phyloP scores from a whole-genome alignment of 2,888 invertebrate genomes.

The Drosophila kuntzei region DNA sequence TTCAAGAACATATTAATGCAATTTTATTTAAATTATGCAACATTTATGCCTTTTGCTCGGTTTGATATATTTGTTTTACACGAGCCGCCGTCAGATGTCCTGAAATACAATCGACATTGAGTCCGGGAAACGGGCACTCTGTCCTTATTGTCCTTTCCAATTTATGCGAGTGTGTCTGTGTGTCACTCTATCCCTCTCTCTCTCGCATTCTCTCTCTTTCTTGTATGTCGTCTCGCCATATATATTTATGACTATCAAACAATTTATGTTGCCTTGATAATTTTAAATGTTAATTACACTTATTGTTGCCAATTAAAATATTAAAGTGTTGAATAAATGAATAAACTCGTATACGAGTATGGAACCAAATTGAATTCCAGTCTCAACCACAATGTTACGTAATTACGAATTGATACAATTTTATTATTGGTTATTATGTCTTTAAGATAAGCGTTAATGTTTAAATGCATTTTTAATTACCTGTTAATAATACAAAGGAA shows the following conservation, averaged over 20 bases:
- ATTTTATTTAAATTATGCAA: constrained; percentile 78
- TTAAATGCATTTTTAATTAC: background rate
- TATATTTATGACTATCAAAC: constrained; percentile 59
- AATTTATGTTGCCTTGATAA: constrained; percentile 61
- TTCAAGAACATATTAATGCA: constrained; percentile 73
- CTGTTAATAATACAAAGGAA: background rate
- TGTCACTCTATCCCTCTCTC: background rate
- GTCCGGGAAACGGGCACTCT: constrained; percentile 24
- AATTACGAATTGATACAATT: background rate
- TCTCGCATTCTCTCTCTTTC: background rate
- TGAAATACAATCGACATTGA: constrained; percentile 17
- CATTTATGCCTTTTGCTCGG: constrained; percentile 64
- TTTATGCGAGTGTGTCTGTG: constrained; percentile 16
- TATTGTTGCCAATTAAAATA: constrained; percentile 59
- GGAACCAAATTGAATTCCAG: constrained; percentile 10
- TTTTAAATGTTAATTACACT: constrained; percentile 68
- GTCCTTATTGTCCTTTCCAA: constrained; percentile 43
- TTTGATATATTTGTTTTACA: constrained; percentile 67
- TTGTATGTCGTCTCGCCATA: background rate
- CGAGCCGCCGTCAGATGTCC: constrained; percentile 35
- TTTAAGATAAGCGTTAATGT: background rate
- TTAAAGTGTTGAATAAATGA: constrained; percentile 51
- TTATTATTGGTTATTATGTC: background rate
- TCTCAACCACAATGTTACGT: background rate
- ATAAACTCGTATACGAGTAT: background rate